Conservation (phyloP, 1,140 invertebrate genomes). For the Pristionchus pacificus region DNA sequence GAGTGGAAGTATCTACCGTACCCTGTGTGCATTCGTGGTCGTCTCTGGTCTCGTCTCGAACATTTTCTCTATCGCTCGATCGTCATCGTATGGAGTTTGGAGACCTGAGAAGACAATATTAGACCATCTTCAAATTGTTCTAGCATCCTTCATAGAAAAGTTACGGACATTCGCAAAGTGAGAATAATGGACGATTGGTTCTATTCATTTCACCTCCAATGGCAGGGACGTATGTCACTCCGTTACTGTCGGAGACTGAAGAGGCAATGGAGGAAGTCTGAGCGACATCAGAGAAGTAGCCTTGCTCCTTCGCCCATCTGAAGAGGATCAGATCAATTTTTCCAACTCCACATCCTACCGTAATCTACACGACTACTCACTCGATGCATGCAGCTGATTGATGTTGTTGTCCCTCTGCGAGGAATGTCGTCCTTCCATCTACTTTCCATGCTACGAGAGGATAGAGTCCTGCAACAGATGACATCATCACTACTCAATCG, state of each 20-base stretch:
- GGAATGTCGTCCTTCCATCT: conserved; percentile 66
- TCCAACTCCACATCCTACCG: neutral
- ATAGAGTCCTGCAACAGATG: conserved; percentile 69
- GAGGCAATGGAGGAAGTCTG: conserved; percentile 71
- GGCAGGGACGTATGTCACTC: conserved; percentile 83
- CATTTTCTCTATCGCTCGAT: conserved; percentile 74
- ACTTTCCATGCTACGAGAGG: conserved; percentile 77
- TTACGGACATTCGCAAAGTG: too few species aligned
- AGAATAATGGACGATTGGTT: too few species aligned
- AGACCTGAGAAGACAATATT: too few species aligned
- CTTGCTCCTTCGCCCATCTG: conserved; percentile 61
- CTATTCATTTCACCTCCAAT: too few species aligned
- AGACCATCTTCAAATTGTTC: too few species aligned
- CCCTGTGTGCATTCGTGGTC: conserved; percentile 65
- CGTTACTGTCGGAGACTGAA: conserved; percentile 71
- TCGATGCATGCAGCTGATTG: conserved; percentile 82
- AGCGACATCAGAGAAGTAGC: conserved; percentile 66
- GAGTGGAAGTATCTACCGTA: too few species aligned
- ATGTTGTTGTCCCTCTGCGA: conserved; percentile 77
- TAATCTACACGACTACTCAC: conserved; percentile 64
- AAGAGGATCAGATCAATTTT: too few species aligned
- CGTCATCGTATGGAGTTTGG: conserved; percentile 81
- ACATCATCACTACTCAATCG: conserved; percentile 33
- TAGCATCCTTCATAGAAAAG: too few species aligned
- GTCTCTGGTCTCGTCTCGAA: conserved; percentile 77